A percentile compares a stretch with the other conserved stretches of the same genome.
Conservation (phyloP, 1,140 invertebrate genomes). For the Neotoxoptera formosana region DNA sequence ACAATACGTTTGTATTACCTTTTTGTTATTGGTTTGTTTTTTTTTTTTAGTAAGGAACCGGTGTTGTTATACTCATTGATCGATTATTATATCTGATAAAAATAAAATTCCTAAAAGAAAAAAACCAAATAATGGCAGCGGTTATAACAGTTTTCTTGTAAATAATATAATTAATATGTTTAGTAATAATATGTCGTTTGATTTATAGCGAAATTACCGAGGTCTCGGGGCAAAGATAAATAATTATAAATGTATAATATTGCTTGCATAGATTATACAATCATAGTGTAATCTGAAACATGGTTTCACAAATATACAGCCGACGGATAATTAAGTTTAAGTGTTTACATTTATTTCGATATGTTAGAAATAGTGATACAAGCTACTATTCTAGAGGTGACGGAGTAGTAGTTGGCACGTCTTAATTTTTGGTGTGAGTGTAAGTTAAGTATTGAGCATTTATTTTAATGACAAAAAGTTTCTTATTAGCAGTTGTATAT, state of each 20-base stretch:
- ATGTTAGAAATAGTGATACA: background rate
- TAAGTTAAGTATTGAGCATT: background rate
- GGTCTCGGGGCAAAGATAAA: background rate
- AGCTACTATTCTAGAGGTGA: background rate
- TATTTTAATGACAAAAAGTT: background rate
- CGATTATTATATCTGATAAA: no score
- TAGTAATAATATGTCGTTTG: no score
- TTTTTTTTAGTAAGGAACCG: no score
- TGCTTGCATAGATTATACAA: background rate
- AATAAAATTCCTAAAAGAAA: no score
- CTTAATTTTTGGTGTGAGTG: background rate
- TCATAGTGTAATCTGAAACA: background rate
- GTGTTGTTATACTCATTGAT: no score
- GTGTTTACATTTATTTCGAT: background rate
- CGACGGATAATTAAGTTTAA: background rate
- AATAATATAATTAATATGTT: no score
- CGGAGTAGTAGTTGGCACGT: background rate
- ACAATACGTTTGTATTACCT: no score
- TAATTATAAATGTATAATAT: background rate
- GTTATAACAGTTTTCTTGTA: no score
- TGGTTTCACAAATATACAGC: background rate
- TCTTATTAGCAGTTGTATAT: background rate
- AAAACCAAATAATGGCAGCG: no score
- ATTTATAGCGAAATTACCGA: no score
- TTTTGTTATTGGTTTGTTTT: no score